A percentile compares a stretch with the other conserved stretches of the same genome.
phyloP scores from a whole-genome alignment of 2,113 vertebrate genomes.

The Myotis brandtii region DNA sequence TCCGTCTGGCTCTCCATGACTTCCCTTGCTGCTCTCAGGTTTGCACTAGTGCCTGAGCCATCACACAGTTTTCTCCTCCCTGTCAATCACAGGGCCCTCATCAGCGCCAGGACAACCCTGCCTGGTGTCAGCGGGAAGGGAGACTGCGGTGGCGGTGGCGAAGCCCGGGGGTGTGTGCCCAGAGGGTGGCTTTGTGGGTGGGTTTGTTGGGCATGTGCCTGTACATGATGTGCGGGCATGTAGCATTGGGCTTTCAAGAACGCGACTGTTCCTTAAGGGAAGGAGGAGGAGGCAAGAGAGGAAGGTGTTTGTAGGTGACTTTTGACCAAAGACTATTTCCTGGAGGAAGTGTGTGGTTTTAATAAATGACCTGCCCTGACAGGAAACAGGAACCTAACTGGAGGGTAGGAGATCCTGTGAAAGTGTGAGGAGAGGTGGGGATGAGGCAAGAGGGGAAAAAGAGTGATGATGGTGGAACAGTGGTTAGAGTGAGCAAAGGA shows the following conservation, averaged over 20 bases:
- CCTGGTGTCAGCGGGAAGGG: neutral
- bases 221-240: neutral
- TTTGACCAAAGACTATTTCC: slow-evolving; percentile 3
- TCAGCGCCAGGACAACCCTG: neutral
- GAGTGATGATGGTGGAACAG: neutral
- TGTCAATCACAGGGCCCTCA: neutral
- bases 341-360: neutral
- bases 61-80: neutral
- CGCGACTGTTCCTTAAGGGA: neutral
- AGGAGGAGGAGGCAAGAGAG: neutral
- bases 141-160: neutral
- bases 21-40: neutral
- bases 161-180: neutral
- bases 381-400: neutral
- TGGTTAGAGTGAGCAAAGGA: neutral
- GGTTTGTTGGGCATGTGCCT: neutral
- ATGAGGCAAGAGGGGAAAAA: neutral
- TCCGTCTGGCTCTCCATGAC: neutral
- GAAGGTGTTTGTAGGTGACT: neutral
- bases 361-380: neutral
- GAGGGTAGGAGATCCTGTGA: neutral
- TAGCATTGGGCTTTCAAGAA: neutral
- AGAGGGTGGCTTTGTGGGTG: neutral
- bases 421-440: neutral
- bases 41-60: neutral